Evolutionary conservation across 2,888 invertebrate genomes (phyloP), one percentile per base, ranked within the genome.

Genomic region (Drosophila crucigera): DNA sequence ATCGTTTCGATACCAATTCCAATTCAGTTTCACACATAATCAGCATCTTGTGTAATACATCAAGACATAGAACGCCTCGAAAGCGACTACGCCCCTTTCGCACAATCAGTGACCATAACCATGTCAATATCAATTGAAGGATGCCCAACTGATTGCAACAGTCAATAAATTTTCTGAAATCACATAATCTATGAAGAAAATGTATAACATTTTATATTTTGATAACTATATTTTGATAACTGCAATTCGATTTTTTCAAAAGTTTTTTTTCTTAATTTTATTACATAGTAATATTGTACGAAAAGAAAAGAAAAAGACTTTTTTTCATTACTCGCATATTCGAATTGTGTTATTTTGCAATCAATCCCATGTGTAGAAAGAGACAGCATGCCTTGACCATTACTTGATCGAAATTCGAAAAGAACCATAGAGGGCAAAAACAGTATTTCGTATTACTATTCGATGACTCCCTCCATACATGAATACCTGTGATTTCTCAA

Each of bases 381-480:
- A 68, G 78, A 65, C 16, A 55, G 73, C 62, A 61, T 59, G 28
- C 55, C 22, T 59, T 61, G 37, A 30, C 54, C 28, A 67, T 80
- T 75, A 78, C 78, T 81, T 89, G 72, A 64, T 81, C 74, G 60
- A 64, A 60, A 28, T 72, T 63, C 14, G 35, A 49, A 39, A 58
- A 69, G 41, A 52, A 11, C 66, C 70, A 65, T 63, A 77, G 60
- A 61, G 55, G 50, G 59, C 62, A 37, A 80, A 62, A 76, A 75
- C 72, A 84, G 72, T 69, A 73, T 83, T 82, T 83, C 68, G 73
- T 75, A 81, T 88, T 90, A 86, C 83, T 84, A 75, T 76, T 73
- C 72, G 85, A 84, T 77, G 85, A 86, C 75, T 78, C 77, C 77
- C 75, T 78, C 80, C 79, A 85, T 74, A 90, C 77, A 80, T 70